Evolutionary conservation across 1,140 invertebrate genomes (phyloP).

Genomic region (Diuraphis noxia): DNA sequence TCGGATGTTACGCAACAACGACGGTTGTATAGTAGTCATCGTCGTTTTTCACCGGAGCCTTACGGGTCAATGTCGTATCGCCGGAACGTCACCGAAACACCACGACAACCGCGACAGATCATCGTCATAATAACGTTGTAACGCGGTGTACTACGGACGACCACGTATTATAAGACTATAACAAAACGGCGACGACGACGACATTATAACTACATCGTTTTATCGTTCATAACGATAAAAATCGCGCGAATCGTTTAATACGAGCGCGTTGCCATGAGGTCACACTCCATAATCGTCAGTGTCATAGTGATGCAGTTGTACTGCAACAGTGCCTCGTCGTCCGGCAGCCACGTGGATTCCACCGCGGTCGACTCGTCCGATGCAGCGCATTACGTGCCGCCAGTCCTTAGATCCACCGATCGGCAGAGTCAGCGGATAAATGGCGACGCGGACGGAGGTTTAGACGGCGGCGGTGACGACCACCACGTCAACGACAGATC

Average conservation of each 20-base stretch:
- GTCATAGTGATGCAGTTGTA: background rate
- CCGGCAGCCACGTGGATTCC: background rate
- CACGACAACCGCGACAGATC: background rate
- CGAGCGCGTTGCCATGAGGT: constrained; percentile 31
- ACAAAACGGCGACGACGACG: background rate
- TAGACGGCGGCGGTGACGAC: background rate
- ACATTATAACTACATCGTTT: background rate
- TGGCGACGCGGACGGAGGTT: background rate
- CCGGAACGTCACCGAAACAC: background rate
- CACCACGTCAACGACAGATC: background rate
- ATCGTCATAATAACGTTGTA: background rate
- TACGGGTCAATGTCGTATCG: constrained; percentile 41
- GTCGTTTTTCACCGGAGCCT: background rate
- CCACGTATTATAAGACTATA: too few species aligned
- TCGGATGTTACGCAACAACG: background rate
- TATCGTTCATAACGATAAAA: background rate
- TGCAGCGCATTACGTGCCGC: background rate
- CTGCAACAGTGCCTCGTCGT: background rate
- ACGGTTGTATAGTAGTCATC: background rate
- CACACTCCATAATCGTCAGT: background rate
- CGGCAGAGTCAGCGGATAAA: background rate
- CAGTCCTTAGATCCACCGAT: background rate
- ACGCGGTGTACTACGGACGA: too few species aligned
- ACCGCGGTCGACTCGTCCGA: background rate
- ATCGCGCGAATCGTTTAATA: background rate